Percentiles rank a stretch among this genome's conserved stretches.
phyloP scores from a whole-genome alignment of 2,888 invertebrate genomes.

The Calephelis perditalis region DNA sequence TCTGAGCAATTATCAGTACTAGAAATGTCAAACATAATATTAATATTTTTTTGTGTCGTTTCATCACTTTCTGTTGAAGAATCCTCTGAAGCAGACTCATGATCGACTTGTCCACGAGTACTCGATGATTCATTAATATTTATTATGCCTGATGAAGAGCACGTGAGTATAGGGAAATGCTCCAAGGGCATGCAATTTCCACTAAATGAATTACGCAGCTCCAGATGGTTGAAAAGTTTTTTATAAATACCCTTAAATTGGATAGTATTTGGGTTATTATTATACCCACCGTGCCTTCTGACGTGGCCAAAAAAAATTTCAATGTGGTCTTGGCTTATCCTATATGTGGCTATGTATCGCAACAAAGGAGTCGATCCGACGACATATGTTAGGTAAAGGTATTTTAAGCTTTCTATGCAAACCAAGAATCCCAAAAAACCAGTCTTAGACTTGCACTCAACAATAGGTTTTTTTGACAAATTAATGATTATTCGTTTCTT shows the following conservation, averaged over 20 bases:
- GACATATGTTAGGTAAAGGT: slow-evolving; percentile 7
- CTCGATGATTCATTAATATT: slow-evolving; percentile 12
- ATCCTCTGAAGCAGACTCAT: not conserved
- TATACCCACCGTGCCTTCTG: slow-evolving; percentile 21
- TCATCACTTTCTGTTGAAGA: slow-evolving; percentile 9
- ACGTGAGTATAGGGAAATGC: slow-evolving; percentile 19
- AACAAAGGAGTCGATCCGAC: slow-evolving; percentile 12
- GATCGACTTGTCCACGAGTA: not conserved
- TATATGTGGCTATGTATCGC: slow-evolving; percentile 19
- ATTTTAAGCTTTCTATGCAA: slow-evolving; percentile 19
- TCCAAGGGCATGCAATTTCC: slow-evolving; percentile 24
- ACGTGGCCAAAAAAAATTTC: slow-evolving; percentile 22
- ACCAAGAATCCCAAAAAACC: slow-evolving; percentile 19
- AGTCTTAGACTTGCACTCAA: slow-evolving; percentile 18
- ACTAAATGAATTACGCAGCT: slow-evolving; percentile 14
- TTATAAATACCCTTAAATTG: slow-evolving; percentile 21
- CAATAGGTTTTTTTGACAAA: slow-evolving; percentile 16
- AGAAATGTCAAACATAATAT: not conserved
- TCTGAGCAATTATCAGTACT: slow-evolving; percentile 8
- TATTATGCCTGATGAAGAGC: slow-evolving; percentile 14
- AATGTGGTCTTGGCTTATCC: slow-evolving; percentile 21
- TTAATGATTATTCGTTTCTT: slow-evolving; percentile 3
- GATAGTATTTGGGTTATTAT: slow-evolving; percentile 21
- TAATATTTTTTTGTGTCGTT: slow-evolving; percentile 15
- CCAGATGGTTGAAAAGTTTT: slow-evolving; percentile 19